phyloP scores from a whole-genome alignment of 2,113 vertebrate genomes.

The Piaya cayana region DNA sequence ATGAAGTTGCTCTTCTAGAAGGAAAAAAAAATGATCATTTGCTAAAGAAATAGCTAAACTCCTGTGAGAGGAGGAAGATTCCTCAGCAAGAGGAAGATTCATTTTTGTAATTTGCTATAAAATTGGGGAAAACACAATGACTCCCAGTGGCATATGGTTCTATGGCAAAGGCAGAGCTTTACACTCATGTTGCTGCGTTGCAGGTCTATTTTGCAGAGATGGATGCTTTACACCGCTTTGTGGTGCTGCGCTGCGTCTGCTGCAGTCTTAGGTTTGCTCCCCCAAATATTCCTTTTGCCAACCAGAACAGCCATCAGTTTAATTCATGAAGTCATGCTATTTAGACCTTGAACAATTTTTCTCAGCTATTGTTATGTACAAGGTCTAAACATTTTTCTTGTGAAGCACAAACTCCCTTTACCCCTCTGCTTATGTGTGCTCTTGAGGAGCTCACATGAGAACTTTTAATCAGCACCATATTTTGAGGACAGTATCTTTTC shows the following conservation, averaged over 20 bases:
- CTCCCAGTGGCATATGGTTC: not conserved
- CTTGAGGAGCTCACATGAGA: not conserved
- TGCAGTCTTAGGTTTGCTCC: not conserved
- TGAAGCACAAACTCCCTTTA: constrained; percentile 6
- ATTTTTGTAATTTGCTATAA: not conserved
- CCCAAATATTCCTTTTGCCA: not conserved
- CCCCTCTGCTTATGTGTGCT: not conserved
- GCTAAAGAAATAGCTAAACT: not conserved
- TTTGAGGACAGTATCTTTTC: not conserved
- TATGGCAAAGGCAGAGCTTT: not conserved
- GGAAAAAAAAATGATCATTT: not conserved
- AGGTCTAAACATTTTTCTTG: constrained; percentile 51
- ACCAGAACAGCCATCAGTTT: not conserved
- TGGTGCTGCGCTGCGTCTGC: not conserved
- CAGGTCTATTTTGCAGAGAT: not conserved
- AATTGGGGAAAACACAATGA: not conserved
- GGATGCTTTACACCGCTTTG: not conserved
- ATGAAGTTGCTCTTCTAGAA: not conserved
- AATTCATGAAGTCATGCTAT: not conserved
- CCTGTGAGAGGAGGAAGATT: not conserved
- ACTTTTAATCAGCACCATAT: constrained; percentile 27
- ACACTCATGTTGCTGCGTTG: not conserved
- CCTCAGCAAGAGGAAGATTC: not conserved
- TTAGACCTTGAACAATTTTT: constrained; percentile 15
- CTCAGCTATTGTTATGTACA: constrained; percentile 25